Percentiles rank a stretch among this genome's conserved stretches.
These are phyloP conservation scores for Taeniopygia guttata DNA, from an alignment of 2,797 vertebrate species.

Conservation along the genomic window DNA sequence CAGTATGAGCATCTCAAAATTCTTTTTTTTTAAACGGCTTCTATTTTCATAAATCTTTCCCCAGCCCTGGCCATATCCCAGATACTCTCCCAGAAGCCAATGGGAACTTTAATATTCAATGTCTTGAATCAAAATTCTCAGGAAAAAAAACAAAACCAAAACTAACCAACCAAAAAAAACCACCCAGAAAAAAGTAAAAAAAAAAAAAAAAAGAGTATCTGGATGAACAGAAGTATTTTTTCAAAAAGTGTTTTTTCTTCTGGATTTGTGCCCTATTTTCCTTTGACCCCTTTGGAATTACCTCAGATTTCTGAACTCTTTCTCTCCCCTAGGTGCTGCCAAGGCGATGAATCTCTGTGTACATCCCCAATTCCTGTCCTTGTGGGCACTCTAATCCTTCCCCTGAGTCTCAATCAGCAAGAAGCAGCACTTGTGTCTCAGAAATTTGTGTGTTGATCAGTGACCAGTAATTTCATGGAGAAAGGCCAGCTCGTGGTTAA, in stretches of 20 bases:
- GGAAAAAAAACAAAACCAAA: too few relatives aligned
- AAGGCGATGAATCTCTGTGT: rapidly evolving
- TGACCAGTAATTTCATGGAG: neutral
- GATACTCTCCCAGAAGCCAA: neutral
- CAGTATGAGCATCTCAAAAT: neutral
- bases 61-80: neutral
- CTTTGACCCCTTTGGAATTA: neutral
- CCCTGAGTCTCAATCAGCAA: neutral
- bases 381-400: neutral
- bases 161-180: too few relatives aligned
- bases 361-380: neutral
- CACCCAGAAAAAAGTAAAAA: too few relatives aligned
- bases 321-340: neutral
- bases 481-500: neutral
- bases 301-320: neutral
- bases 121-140: neutral
- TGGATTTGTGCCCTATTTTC: neutral
- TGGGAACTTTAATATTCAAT: neutral
- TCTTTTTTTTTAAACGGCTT: neutral
- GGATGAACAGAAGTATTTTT: neutral
- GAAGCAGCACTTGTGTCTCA: neutral
- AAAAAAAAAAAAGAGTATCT: rapidly evolving
- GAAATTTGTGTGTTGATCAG: neutral
- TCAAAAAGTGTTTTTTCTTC: neutral
- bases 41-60: neutral